A percentile compares a stretch with the other conserved stretches of the same genome.
These are phyloP conservation scores for Rallus limicola DNA, from an alignment of 2,113 vertebrate species.

Conservation along the genomic window DNA sequence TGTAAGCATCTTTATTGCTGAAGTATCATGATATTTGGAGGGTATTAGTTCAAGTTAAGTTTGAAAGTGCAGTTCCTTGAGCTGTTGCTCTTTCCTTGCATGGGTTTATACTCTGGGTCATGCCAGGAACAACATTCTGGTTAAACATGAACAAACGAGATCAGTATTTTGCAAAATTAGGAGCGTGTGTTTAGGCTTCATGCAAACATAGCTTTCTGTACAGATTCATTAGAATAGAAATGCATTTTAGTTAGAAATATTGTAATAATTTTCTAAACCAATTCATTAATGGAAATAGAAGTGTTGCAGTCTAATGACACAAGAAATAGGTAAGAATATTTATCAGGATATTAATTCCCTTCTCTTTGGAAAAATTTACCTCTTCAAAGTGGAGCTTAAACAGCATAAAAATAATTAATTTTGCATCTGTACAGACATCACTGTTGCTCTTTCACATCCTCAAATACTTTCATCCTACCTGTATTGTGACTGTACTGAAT, in stretches of 20 bases:
- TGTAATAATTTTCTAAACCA: not conserved
- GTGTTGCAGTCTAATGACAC: not conserved
- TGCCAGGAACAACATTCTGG: not conserved
- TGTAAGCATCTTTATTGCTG: not conserved
- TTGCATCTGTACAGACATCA: fast-evolving
- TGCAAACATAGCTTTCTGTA: not conserved
- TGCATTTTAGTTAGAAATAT: not conserved
- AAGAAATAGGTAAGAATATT: not conserved
- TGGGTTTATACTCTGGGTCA: not conserved
- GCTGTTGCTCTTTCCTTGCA: not conserved
- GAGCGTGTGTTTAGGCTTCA: not conserved
- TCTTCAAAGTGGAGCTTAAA: not conserved
- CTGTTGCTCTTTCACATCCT: not conserved
- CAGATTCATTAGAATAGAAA: not conserved
- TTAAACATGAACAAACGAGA: not conserved
- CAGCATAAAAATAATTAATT: not conserved
- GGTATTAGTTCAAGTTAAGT: not conserved
- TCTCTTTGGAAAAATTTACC: not conserved
- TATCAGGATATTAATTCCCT: not conserved
- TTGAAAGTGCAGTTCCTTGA: not conserved
- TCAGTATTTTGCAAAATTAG: not conserved
- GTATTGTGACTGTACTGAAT: not conserved
- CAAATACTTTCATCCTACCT: not conserved
- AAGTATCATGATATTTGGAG: not conserved
- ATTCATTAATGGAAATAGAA: not conserved